Conservation (phyloP, 2,113 vertebrate species). For the Microcebus jonahi region DNA sequence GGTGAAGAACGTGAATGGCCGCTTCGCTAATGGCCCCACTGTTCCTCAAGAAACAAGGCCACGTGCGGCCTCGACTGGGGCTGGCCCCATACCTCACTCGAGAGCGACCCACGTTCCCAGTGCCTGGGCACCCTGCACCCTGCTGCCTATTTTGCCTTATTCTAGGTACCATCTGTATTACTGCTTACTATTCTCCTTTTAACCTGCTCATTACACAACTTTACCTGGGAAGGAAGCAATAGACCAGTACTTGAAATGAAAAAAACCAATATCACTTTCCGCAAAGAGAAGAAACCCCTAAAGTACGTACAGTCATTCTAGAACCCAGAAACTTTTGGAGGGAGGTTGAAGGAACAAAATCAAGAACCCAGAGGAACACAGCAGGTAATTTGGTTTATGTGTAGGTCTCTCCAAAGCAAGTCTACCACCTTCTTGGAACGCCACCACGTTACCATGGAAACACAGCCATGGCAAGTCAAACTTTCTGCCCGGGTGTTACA, state of each 20-base stretch:
- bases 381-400: neutral
- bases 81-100: neutral
- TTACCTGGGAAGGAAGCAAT: neutral
- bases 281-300: neutral
- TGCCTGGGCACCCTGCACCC: neutral
- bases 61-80: neutral
- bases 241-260: neutral
- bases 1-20: rapidly evolving
- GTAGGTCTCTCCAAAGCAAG: neutral
- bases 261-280: neutral
- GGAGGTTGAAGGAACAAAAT: neutral
- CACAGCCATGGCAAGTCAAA: neutral
- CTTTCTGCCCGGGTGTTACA: neutral
- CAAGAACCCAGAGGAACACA: neutral
- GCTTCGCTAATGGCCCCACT: neutral
- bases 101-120: rapidly evolving
- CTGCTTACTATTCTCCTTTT: neutral
- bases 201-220: neutral
- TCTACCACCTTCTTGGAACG: neutral
- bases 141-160: too few relatives aligned
- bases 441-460: constrained; percentile 15
- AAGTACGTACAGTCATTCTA: neutral
- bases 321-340: neutral
- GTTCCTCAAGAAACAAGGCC: neutral
- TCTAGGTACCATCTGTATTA: neutral